Evolutionary conservation across 1,140 invertebrate genomes (phyloP).

Genomic region (Octopus sinensis): DNA sequence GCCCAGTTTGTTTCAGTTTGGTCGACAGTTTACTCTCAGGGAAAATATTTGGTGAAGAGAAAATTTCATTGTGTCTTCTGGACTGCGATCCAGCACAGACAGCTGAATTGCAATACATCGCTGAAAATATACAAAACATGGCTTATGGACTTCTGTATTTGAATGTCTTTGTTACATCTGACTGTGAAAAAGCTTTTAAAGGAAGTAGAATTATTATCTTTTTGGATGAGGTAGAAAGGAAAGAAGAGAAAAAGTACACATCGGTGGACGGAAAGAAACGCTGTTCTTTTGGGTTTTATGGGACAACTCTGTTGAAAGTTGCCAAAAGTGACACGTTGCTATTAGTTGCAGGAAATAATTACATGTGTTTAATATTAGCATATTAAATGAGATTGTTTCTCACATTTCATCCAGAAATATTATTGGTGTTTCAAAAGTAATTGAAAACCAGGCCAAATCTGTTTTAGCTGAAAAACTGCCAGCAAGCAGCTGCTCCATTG

Average conservation of each 20-base stretch:
- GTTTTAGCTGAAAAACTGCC: constrained; percentile 46
- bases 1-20: too few relatives aligned
- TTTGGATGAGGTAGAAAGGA: constrained; percentile 43
- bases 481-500: constrained; percentile 49
- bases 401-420: constrained; percentile 48
- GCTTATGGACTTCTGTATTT: constrained; percentile 40
- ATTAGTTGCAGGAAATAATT: constrained; percentile 46
- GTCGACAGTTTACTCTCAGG: constrained; percentile 42
- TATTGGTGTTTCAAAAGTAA: constrained; percentile 40
- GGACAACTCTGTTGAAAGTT: constrained; percentile 42
- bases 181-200: constrained; percentile 45
- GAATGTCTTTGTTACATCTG: constrained; percentile 34
- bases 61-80: constrained; percentile 43
- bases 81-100: constrained; percentile 32
- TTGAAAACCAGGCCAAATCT: constrained; percentile 53
- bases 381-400: constrained; percentile 47
- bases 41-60: constrained; percentile 41
- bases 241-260: constrained; percentile 36
- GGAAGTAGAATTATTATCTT: constrained; percentile 45
- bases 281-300: constrained; percentile 45
- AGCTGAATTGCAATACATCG: constrained; percentile 37
- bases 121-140: constrained; percentile 51
- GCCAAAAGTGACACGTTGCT: constrained; percentile 45
- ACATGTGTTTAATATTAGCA: constrained; percentile 48
- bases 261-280: constrained; percentile 44